These are phyloP conservation scores for Microctenopoma lineatum DNA, from an alignment of 2,797 vertebrate genomes.

Conservation along the genomic window DNA sequence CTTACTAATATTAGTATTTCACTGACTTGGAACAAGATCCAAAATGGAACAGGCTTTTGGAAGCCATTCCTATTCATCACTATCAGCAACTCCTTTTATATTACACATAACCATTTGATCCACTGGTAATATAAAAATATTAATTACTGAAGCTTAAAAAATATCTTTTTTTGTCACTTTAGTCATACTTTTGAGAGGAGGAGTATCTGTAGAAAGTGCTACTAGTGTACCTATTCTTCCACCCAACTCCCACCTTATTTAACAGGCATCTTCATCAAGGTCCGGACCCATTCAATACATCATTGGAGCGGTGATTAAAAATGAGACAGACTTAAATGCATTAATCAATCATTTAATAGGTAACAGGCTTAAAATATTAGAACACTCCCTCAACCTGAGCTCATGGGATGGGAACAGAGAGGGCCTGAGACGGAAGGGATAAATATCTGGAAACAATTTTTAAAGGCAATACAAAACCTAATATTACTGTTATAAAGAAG, in stretches of 20 bases:
- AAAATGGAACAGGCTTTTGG: neutral
- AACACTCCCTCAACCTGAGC: conserved; percentile 43
- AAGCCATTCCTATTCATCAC: neutral
- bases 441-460: conserved; percentile 8
- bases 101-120: neutral
- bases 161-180: neutral
- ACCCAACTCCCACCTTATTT: conserved; percentile 57
- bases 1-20: too few species aligned
- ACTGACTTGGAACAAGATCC: neutral
- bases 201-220: conserved; percentile 9
- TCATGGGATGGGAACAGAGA: neutral
- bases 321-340: conserved; percentile 81
- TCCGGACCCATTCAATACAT: conserved; percentile 79
- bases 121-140: conserved; percentile 10
- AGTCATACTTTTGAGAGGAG: conserved; percentile 15
- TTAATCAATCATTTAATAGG: conserved; percentile 77
- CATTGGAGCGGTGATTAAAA: conserved; percentile 79
- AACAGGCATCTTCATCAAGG: conserved; percentile 71
- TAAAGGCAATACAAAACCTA: neutral
- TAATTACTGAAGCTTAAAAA: conserved; percentile 6
- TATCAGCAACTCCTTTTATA: conserved; percentile 1
- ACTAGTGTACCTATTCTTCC: conserved; percentile 15
- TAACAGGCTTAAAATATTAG: conserved; percentile 66
- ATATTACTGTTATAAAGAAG: conserved; percentile 4
- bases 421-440: neutral